Conservation (phyloP, 2,797 vertebrate genomes). For the Bovichtus diacanthus region DNA sequence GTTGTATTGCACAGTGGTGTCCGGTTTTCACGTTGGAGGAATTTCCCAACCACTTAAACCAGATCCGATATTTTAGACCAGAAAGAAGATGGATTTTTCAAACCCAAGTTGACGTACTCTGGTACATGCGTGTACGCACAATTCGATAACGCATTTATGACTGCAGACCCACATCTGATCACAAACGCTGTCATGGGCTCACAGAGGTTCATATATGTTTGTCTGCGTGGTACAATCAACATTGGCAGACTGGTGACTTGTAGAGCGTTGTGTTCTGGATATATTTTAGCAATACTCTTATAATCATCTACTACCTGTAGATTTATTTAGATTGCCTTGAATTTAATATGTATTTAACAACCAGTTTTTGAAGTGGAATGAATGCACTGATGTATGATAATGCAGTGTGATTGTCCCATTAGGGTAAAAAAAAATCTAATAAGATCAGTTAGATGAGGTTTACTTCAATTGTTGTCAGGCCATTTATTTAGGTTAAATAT, state of each 20-base stretch:
- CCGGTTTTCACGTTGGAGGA: conserved; percentile 49
- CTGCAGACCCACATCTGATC: not conserved
- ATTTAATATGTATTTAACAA: not conserved
- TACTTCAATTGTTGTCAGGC: not conserved
- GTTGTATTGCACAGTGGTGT: conserved; percentile 16
- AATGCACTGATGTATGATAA: not conserved
- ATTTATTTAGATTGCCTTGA: not conserved
- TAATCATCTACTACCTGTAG: not conserved
- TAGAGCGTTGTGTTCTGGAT: not conserved
- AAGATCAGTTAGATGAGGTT: not conserved
- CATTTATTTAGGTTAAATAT: no score
- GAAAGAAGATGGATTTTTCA: no score
- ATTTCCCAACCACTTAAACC: conserved; percentile 69
- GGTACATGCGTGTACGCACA: not conserved
- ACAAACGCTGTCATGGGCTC: not conserved
- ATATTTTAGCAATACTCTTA: not conserved
- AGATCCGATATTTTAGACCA: conserved; percentile 39
- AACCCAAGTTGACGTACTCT: not conserved
- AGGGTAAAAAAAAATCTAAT: no score
- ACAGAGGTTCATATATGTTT: not conserved
- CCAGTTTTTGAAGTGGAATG: not conserved
- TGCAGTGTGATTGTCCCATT: not conserved
- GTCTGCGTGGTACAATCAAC: not conserved
- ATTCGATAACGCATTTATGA: not conserved
- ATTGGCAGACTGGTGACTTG: not conserved